Conservation (phyloP, 2,888 invertebrate genomes). For the Noctua pronuba region DNA sequence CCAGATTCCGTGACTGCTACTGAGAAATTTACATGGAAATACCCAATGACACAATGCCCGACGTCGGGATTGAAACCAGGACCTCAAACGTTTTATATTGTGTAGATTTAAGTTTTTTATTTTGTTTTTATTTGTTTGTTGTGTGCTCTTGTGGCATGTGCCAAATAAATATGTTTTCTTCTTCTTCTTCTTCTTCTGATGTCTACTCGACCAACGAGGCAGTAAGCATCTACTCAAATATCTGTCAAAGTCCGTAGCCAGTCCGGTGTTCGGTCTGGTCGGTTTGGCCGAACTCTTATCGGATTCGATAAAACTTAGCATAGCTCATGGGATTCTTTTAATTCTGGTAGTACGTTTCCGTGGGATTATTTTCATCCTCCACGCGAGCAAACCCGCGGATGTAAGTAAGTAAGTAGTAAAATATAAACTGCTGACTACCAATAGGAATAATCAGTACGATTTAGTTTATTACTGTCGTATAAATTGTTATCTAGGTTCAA, state of each 20-base stretch:
- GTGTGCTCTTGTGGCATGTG: too few species aligned
- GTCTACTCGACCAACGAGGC: neutral
- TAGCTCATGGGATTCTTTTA: neutral
- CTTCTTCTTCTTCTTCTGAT: too few species aligned
- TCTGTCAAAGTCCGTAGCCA: neutral
- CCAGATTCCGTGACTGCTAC: neutral
- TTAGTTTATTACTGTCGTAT: constrained; percentile 15
- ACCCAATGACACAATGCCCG: neutral
- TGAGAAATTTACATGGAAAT: neutral
- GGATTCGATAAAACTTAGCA: neutral
- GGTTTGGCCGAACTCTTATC: neutral
- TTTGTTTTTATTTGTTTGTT: too few species aligned
- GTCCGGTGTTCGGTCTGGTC: neutral
- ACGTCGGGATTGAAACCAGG: neutral
- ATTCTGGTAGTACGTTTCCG: neutral
- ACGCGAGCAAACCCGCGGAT: neutral
- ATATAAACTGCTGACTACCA: neutral
- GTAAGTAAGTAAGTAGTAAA: neutral
- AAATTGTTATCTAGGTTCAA: constrained; percentile 1
- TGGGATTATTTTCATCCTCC: neutral
- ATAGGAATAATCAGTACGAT: neutral
- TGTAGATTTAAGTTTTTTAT: too few species aligned
- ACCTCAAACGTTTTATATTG: too few species aligned
- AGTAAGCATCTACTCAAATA: neutral
- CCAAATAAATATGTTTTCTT: too few species aligned